phyloP scores from a whole-genome alignment of 2,888 invertebrate species.

The Sthenelais limicola region DNA sequence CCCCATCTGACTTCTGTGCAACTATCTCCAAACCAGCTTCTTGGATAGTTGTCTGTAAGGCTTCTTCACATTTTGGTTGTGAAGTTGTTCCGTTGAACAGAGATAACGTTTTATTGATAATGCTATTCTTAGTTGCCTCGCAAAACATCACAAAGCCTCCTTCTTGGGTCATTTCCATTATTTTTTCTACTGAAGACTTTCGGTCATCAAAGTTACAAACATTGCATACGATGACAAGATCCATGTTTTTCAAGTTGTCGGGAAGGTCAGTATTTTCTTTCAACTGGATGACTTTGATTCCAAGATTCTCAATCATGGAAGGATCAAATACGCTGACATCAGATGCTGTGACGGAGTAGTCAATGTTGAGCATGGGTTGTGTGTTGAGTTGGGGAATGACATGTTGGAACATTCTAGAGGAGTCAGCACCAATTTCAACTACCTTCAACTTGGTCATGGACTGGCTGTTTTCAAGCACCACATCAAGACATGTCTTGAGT shows the following conservation, averaged over 20 bases:
- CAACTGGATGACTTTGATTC: conserved; percentile 76
- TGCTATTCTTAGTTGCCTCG: conserved; percentile 71
- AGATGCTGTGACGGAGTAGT: conserved; percentile 77
- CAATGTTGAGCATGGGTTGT: conserved; percentile 80
- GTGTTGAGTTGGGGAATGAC: conserved; percentile 73
- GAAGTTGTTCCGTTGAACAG: conserved; percentile 55
- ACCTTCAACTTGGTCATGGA: conserved; percentile 80
- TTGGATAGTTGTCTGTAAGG: conserved; percentile 57
- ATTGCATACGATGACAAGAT: conserved; percentile 65
- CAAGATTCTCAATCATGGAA: conserved; percentile 76
- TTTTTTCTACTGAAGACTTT: conserved; percentile 55
- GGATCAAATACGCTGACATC: conserved; percentile 72
- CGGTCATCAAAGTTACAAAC: conserved; percentile 56
- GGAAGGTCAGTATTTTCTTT: conserved; percentile 75
- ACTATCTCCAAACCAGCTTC: conserved; percentile 75
- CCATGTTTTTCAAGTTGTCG: conserved; percentile 38
- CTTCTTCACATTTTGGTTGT: conserved; percentile 50
- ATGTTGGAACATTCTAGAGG: conserved; percentile 51
- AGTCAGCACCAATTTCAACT: conserved; percentile 34
- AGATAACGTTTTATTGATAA: conserved; percentile 57
- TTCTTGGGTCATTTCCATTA: conserved; percentile 77
- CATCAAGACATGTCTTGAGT: conserved; percentile 76
- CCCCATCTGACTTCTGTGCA: conserved; percentile 79
- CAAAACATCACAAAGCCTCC: conserved; percentile 74
- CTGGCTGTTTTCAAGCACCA: conserved; percentile 84